Conservation (phyloP, 1,140 invertebrate genomes). For the Ceratitis capitata region DNA sequence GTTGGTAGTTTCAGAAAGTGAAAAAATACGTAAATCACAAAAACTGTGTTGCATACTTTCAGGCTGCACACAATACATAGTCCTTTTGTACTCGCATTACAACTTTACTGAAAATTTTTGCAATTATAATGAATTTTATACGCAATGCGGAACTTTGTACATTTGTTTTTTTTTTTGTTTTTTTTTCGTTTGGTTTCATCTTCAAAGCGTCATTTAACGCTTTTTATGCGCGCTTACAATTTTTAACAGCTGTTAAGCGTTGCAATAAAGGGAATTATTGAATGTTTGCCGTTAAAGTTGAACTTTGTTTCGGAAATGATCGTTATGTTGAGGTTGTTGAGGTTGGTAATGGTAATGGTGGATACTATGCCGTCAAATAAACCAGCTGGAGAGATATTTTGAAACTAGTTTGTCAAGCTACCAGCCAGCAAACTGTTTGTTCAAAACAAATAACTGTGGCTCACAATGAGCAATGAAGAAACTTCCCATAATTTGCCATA, state of each 20-base stretch:
- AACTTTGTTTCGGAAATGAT: not conserved
- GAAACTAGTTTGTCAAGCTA: too few species aligned
- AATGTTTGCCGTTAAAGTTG: not conserved
- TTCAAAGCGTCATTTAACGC: not conserved
- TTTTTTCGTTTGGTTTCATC: too few species aligned
- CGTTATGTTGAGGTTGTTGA: too few species aligned
- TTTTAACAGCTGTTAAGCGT: not conserved
- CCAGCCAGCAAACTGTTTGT: too few species aligned
- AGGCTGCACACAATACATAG: not conserved
- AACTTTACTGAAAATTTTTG: not conserved
- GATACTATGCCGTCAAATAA: too few species aligned
- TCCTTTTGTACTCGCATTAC: too few species aligned
- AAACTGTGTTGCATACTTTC: not conserved
- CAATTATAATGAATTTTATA: conserved; percentile 27
- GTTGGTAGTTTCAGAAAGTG: not conserved
- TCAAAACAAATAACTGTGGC: too few species aligned
- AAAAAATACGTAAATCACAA: not conserved
- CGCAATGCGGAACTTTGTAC: not conserved
- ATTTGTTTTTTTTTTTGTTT: too few species aligned
- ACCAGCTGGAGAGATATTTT: too few species aligned
- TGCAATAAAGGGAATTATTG: conserved; percentile 12
- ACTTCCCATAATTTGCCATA: too few species aligned
- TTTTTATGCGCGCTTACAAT: not conserved
- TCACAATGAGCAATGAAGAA: too few species aligned
- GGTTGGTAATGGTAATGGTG: too few species aligned